A percentile compares a stretch with the other conserved stretches of the same genome.
phyloP scores from a whole-genome alignment of 2,888 invertebrate species.

The Cephus sareptanus region DNA sequence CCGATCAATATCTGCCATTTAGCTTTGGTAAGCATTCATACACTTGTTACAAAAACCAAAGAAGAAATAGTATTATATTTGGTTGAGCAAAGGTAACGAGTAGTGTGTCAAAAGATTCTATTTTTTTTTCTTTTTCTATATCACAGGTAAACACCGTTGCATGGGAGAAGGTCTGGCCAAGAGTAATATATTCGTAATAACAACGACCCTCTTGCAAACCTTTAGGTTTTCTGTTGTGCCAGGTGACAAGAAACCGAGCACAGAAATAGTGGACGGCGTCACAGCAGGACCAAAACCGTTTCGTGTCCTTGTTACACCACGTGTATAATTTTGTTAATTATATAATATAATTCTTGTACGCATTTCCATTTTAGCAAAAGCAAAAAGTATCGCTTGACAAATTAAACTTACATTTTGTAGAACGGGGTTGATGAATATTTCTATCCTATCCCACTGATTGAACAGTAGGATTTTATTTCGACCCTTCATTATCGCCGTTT shows the following conservation, averaged over 20 bases:
- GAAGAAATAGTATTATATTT: not conserved
- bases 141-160: constrained; percentile 77
- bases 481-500: not conserved
- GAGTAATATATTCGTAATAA: constrained; percentile 83
- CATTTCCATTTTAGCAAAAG: not conserved
- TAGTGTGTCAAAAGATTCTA: not conserved
- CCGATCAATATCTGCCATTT: constrained; percentile 81
- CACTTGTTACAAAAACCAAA: not conserved
- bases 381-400: not conserved
- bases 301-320: constrained; percentile 71
- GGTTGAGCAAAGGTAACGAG: not conserved
- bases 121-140: not conserved
- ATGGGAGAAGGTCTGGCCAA: constrained; percentile 84
- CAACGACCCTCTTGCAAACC: constrained; percentile 78
- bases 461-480: not conserved
- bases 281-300: constrained; percentile 82
- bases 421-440: not conserved
- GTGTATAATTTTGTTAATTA: not conserved
- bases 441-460: not conserved
- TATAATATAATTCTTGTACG: not conserved
- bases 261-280: constrained; percentile 79
- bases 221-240: constrained; percentile 77
- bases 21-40: constrained; percentile 71
- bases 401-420: not conserved
- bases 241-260: constrained; percentile 73